Percentiles rank a stretch among this genome's conserved stretches.
Conservation (phyloP, 1,140 invertebrate genomes). For the Bicyclus anynana region DNA sequence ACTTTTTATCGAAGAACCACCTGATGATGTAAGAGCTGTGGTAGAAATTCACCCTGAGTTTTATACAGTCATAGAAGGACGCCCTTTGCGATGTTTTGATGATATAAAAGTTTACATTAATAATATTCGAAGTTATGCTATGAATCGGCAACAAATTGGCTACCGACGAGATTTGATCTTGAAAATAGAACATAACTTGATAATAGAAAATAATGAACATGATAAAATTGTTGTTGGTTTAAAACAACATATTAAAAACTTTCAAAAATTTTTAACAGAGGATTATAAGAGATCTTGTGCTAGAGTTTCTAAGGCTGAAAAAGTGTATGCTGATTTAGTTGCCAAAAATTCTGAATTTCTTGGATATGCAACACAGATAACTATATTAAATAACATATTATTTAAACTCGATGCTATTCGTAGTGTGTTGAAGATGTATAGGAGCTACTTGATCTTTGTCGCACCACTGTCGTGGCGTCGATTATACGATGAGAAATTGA, state of each 20-base stretch:
- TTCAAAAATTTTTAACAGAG: conserved; percentile 80
- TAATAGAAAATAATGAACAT: conserved; percentile 75
- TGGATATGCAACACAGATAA: conserved; percentile 65
- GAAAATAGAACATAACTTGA: conserved; percentile 78
- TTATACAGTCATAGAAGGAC: conserved; percentile 79
- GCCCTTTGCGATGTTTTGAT: conserved; percentile 77
- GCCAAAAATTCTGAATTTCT: conserved; percentile 76
- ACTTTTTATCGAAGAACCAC: conserved; percentile 59
- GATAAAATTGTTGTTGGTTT: conserved; percentile 76
- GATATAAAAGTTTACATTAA: conserved; percentile 78
- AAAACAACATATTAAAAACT: conserved; percentile 77
- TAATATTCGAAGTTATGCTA: conserved; percentile 77
- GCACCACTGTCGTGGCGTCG: conserved; percentile 80
- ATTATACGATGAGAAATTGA: conserved; percentile 63
- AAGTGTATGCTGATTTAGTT: conserved; percentile 66
- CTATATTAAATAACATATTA: conserved; percentile 77
- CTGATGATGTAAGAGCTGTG: conserved; percentile 69
- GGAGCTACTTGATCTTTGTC: conserved; percentile 80
- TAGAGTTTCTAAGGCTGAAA: conserved; percentile 74
- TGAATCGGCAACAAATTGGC: conserved; percentile 78
- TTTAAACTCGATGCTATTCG: conserved; percentile 81
- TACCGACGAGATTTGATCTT: conserved; percentile 79
- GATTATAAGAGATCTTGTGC: conserved; percentile 80
- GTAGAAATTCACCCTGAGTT: conserved; percentile 81
- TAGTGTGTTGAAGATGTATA: conserved; percentile 80